These are phyloP conservation scores for Lagopus muta DNA, from an alignment of 2,113 vertebrate species.

Conservation along the genomic window DNA sequence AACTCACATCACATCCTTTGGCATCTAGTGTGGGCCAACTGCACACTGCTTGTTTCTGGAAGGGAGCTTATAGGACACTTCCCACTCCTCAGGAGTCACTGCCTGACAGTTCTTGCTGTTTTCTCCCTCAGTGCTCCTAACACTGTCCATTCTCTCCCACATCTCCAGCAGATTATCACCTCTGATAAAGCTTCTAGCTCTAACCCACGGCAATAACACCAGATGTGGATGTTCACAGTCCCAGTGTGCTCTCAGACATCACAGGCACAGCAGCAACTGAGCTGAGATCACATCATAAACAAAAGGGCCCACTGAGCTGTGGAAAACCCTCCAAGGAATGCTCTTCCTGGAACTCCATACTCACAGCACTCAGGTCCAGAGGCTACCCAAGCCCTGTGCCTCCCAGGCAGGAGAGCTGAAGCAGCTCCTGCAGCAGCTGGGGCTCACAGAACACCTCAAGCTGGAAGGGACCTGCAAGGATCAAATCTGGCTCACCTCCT, in stretches of 20 bases:
- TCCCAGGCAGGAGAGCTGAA: not conserved
- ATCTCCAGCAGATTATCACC: not conserved
- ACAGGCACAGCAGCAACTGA: rapidly evolving
- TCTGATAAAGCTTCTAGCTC: not conserved
- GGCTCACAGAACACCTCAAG: not conserved
- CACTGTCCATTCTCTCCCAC: not conserved
- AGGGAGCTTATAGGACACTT: not conserved
- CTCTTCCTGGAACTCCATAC: not conserved
- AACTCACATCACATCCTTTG: not conserved
- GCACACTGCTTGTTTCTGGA: not conserved
- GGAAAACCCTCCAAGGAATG: not conserved
- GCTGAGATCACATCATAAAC: rapidly evolving
- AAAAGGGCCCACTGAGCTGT: not conserved
- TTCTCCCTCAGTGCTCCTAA: not conserved
- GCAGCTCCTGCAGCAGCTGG: not conserved
- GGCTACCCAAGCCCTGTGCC: not conserved
- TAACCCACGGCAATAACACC: not conserved
- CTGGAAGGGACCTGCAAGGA: not conserved
- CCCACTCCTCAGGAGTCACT: not conserved
- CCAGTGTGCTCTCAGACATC: not conserved
- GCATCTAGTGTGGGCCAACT: not conserved
- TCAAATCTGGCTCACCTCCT: not conserved
- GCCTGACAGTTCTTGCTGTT: rapidly evolving
- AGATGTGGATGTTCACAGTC: not conserved
- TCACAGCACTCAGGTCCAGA: not conserved